These are phyloP conservation scores for Hemiscyllium ocellatum DNA, from an alignment of 2,113 vertebrate genomes.

Conservation along the genomic window DNA sequence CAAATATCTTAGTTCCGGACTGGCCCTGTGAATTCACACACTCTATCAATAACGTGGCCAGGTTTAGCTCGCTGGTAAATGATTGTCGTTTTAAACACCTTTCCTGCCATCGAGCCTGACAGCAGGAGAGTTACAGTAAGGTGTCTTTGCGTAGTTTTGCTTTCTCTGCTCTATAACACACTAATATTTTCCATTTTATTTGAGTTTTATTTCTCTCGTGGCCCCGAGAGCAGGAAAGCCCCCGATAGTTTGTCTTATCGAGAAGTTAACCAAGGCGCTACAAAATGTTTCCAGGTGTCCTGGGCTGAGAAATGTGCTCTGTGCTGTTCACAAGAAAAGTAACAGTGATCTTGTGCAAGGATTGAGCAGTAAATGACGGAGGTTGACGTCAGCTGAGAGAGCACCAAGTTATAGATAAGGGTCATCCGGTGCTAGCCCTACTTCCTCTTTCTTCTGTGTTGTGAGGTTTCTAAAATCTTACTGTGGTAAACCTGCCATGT, in stretches of 20 bases:
- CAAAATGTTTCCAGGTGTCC: slow-evolving; percentile 20
- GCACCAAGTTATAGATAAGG: not conserved
- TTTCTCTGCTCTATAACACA: not conserved
- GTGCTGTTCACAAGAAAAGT: not conserved
- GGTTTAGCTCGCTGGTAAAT: not conserved
- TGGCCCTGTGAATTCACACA: not conserved
- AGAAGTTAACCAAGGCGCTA: not conserved
- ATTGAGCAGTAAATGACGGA: slow-evolving; percentile 20
- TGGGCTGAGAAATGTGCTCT: not conserved
- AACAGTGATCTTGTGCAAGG: slow-evolving; percentile 21
- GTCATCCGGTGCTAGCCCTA: slow-evolving; percentile 17
- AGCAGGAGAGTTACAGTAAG: slow-evolving; percentile 24
- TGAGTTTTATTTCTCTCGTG: not conserved
- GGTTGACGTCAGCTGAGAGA: slow-evolving; percentile 17
- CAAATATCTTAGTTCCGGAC: not conserved
- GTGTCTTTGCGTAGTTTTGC: not conserved
- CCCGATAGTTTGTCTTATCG: not conserved
- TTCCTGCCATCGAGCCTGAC: not conserved
- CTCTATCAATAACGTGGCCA: not conserved
- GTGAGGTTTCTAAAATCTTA: slow-evolving; percentile 29
- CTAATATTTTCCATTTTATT: slow-evolving; percentile 37
- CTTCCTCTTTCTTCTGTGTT: slow-evolving; percentile 15
- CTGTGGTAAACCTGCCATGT: slow-evolving; percentile 28
- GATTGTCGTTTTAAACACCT: not conserved
- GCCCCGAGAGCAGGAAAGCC: slow-evolving; percentile 5